A percentile compares a stretch with the other conserved stretches of the same genome.
Conservation (phyloP, 2,797 vertebrate species). For the Pelochelys cantorii region DNA sequence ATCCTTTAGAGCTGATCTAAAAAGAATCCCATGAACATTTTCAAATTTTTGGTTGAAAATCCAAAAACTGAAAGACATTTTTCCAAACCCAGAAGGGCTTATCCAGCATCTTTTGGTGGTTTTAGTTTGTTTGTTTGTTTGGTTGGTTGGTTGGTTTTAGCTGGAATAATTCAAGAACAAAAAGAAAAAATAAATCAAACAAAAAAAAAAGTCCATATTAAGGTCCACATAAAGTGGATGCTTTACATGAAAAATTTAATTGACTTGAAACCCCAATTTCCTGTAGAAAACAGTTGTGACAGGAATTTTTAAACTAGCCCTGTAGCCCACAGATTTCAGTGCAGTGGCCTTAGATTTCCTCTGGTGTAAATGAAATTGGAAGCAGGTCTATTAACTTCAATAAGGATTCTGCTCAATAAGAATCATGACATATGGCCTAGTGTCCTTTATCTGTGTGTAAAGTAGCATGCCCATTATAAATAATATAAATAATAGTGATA, state of each 20-base stretch:
- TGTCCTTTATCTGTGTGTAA: not conserved
- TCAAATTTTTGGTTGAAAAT: not conserved
- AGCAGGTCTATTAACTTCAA: not conserved
- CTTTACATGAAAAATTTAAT: not conserved
- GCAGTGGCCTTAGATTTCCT: not conserved
- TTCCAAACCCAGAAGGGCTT: not conserved
- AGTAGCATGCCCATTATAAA: not conserved
- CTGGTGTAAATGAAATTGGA: not conserved
- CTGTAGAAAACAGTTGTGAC: not conserved
- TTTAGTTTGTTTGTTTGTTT: no score
- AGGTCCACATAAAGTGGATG: not conserved
- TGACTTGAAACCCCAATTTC: not conserved
- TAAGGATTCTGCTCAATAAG: not conserved
- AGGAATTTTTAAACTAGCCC: not conserved
- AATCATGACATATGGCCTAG: not conserved
- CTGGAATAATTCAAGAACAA: not conserved
- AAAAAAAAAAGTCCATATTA: not conserved
- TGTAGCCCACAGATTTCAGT: not conserved
- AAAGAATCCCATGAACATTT: not conserved
- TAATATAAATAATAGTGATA: not conserved
- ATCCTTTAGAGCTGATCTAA: rapidly evolving
- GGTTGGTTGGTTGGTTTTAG: no score
- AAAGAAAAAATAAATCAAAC: not conserved
- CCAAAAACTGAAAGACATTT: not conserved
- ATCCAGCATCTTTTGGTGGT: not conserved